phyloP scores from a whole-genome alignment of 2,113 vertebrate species.

The Apeltes quadracus region DNA sequence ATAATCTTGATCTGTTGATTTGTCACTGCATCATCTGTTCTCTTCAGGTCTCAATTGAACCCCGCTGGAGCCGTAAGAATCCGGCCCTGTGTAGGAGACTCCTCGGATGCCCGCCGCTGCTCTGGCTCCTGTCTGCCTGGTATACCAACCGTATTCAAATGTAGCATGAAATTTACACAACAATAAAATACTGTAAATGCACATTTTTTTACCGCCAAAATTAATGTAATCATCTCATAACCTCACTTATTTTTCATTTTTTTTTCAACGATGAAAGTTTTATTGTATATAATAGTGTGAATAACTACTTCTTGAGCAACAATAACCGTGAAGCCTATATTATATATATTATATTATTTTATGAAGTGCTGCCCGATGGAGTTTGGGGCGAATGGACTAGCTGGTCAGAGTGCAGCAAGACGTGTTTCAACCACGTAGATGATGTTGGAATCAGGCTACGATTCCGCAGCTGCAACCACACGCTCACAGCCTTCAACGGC shows the following conservation, averaged over 20 bases:
- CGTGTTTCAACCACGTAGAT: conserved; percentile 84
- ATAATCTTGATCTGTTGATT: background rate
- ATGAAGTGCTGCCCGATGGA: conserved; percentile 53
- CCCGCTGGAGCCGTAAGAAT: conserved; percentile 64
- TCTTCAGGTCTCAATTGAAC: conserved; percentile 81
- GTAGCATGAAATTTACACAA: background rate
- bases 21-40: background rate
- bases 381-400: conserved; percentile 82
- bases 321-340: background rate
- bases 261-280: background rate
- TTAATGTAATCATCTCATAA: background rate
- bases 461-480: conserved; percentile 80
- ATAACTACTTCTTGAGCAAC: background rate
- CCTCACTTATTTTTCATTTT: background rate
- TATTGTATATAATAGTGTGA: background rate
- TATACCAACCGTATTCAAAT: conserved; percentile 34
- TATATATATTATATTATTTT: too few species aligned
- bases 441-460: conserved; percentile 76
- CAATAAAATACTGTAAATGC: background rate
- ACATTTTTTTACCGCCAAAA: background rate
- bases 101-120: conserved; percentile 81
- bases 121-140: conserved; percentile 78
- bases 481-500: background rate
- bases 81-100: conserved; percentile 81
- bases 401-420: conserved; percentile 89